These are phyloP conservation scores for Aplysina aerophoba DNA, from an alignment of 37 sponge, comb jelly and placozoan species.

Conservation along the genomic window DNA sequence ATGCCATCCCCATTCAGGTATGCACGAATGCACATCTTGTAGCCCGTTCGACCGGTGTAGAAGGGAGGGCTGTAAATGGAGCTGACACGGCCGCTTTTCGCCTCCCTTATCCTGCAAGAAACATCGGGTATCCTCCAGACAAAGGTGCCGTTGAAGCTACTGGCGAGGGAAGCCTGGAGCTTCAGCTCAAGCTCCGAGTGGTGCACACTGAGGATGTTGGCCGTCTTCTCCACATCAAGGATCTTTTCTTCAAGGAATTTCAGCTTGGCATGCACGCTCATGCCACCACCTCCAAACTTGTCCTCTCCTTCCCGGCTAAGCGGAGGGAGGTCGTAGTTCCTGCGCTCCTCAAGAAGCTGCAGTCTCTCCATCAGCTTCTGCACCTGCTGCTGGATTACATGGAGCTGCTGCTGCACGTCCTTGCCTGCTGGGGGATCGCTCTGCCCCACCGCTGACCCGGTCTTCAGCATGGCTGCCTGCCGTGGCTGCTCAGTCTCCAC, in stretches of 20 bases:
- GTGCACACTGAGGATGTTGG: slow-evolving; percentile 21
- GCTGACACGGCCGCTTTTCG: background rate
- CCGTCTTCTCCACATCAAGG: slow-evolving; percentile 3
- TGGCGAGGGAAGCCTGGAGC: slow-evolving; percentile 47
- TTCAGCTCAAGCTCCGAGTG: slow-evolving; percentile 71
- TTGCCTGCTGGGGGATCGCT: too few species aligned
- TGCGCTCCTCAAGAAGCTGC: too few species aligned
- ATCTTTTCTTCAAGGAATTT: slow-evolving; percentile 7
- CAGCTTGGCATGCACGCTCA: background rate
- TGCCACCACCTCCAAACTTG: background rate
- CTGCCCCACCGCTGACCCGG: too few species aligned
- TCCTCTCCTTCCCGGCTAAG: background rate
- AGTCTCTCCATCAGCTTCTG: too few species aligned
- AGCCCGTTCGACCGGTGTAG: slow-evolving; percentile 22
- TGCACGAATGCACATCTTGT: slow-evolving; percentile 41
- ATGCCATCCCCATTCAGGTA: slow-evolving; percentile 45
- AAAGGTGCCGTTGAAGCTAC: slow-evolving; percentile 46
- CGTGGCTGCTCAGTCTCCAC: background rate
- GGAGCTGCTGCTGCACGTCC: too few species aligned
- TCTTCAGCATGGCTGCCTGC: too few species aligned
- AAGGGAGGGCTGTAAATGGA: slow-evolving; percentile 34
- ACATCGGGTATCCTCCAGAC: slow-evolving; percentile 48
- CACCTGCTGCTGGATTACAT: too few species aligned
- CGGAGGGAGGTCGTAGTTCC: too few species aligned
- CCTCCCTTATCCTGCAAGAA: slow-evolving; percentile 2